Evolutionary conservation across 1,140 invertebrate genomes (phyloP), one percentile per base, ranked within the genome.

Genomic region (Zaprionus vittiger): DNA sequence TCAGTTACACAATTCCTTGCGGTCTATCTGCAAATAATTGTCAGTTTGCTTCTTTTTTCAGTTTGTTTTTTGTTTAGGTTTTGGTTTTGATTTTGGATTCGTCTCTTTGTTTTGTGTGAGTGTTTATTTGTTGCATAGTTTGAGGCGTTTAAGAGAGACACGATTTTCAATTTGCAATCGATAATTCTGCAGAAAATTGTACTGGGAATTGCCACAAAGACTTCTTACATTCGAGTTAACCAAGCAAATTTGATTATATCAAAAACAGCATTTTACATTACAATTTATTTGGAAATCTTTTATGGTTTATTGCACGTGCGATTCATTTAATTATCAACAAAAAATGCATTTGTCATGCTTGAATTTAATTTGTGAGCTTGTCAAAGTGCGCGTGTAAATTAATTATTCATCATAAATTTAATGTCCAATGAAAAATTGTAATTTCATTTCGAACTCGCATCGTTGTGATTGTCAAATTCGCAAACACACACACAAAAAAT

Each of bases 1-100:
- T 79, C 83, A 87, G 77, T 71, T 60, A 37, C 81, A 83, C 73
- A 70, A 52, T 62, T 65, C 77, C 24, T 64, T 84, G 57, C 80
- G 77, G 80, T 81, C 75, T 79, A 79, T 79, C 47, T 68, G 47
- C 57, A 66, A 66, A 84, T 85, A 79, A 79, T 75, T 63, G 66
- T 70, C 59, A 79, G 63, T 57, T 55, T 55, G 34, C 57, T 71
- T 54, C 41, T 31, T 65, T 81, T 81, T 57, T 31, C 47, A 55
- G 44, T 70, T 62, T 63, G 37, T 26, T 34, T 56, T 17, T 63
- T 54, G 52, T 57, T 41, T 41, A 37, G 26, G 11, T 17, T 44
- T 41, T 38, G 26, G 11, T 17, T 62, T 49, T 28, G 60, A 61
- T 64, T n/a, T 64, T 15, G 47, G n/a, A 12, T 62, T 11, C 24